Evolutionary conservation across 2,888 invertebrate species (phyloP).

Genomic region (Eupithecia vulgata): DNA sequence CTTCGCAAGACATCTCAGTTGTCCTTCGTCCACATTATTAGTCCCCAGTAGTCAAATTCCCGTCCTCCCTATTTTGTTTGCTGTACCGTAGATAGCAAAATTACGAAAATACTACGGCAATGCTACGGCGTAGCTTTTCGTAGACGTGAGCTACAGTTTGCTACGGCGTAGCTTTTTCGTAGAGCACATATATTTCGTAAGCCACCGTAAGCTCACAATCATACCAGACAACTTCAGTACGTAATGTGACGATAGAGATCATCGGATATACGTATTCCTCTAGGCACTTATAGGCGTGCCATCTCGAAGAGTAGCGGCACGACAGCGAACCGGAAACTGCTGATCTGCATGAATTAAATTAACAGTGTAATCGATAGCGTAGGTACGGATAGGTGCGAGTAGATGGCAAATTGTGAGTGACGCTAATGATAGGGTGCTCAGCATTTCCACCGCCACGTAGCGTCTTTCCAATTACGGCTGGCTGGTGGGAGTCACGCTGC

Average conservation of each 20-base stretch:
- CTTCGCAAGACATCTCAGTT: conserved; percentile 17
- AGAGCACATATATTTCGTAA: conserved; percentile 11
- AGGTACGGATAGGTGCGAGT: conserved; percentile 44
- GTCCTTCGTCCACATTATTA: conserved; percentile 22
- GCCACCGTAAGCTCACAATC: conserved; percentile 13
- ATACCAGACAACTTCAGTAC: conserved; percentile 11
- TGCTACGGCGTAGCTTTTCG: conserved; percentile 9
- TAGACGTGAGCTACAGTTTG: conserved; percentile 18
- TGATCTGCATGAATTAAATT: conserved; percentile 49
- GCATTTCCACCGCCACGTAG: conserved; percentile 58
- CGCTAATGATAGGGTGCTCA: conserved; percentile 80
- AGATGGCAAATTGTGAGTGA: conserved; percentile 77
- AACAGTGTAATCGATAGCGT: conserved; percentile 47
- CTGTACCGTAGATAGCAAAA: conserved; percentile 8
- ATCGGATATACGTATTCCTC: not conserved
- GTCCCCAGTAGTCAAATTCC: conserved; percentile 8
- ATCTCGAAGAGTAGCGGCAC: conserved; percentile 34
- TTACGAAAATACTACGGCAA: conserved; percentile 14
- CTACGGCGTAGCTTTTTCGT: conserved; percentile 30
- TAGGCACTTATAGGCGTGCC: conserved; percentile 13
- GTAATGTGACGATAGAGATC: conserved; percentile 6
- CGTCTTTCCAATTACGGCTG: conserved; percentile 74
- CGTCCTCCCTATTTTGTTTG: conserved; percentile 3
- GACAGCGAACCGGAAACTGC: conserved; percentile 38
- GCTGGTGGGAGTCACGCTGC: conserved; percentile 71